Evolutionary conservation across 2,797 vertebrate species (phyloP).

Genomic region (Sebastes steindachneri): DNA sequence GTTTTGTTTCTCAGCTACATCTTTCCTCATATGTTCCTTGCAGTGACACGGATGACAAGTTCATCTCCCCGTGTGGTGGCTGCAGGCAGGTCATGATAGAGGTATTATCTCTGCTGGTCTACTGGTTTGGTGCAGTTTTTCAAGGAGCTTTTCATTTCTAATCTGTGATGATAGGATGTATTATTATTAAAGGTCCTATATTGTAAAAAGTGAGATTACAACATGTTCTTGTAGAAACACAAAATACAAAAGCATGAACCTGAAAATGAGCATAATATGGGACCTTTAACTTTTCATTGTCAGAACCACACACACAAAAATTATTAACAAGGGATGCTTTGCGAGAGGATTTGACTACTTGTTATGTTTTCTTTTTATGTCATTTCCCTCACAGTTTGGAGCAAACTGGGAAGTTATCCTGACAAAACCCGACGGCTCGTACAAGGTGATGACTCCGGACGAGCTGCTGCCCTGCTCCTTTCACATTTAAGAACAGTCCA

Average conservation of each 20-base stretch:
- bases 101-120: slow-evolving; percentile 70
- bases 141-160: neutral
- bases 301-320: neutral
- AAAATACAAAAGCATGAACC: no score
- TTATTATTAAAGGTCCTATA: no score
- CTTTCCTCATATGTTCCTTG: slow-evolving; percentile 6
- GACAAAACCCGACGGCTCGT: slow-evolving; percentile 86
- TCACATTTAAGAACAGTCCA: slow-evolving; percentile 86
- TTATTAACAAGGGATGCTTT: neutral
- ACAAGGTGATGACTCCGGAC: slow-evolving; percentile 79
- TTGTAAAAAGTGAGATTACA: no score
- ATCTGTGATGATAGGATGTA: neutral
- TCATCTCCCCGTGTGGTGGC: slow-evolving; percentile 90
- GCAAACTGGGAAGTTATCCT: slow-evolving; percentile 86
- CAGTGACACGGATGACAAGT: slow-evolving; percentile 87
- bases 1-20: neutral
- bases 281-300: neutral
- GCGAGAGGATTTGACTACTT: neutral
- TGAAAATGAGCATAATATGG: no score
- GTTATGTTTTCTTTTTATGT: neutral
- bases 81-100: slow-evolving; percentile 97
- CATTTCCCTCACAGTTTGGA: slow-evolving; percentile 85
- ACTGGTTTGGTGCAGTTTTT: neutral
- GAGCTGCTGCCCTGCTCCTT: slow-evolving; percentile 91
- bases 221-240: no score